A percentile compares a stretch with the other conserved stretches of the same genome.
Evolutionary conservation across 2,113 vertebrate species (phyloP).

Genomic region (Oceanodroma tethys): DNA sequence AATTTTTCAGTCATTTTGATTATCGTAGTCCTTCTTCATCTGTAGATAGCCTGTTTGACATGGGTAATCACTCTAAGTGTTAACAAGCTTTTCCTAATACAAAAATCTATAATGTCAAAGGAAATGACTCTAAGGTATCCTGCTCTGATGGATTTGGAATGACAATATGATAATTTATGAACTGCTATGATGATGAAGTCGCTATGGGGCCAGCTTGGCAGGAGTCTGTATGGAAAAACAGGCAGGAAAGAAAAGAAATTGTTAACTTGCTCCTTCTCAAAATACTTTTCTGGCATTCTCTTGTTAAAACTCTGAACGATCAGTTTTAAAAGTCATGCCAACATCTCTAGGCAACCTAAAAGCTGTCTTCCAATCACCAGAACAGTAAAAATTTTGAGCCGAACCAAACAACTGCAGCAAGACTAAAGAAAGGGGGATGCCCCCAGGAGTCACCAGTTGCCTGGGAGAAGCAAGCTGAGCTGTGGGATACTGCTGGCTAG

Average conservation of each 20-base stretch:
- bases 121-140: not conserved
- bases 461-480: not conserved
- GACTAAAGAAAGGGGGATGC: rapidly evolving
- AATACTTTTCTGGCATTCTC: not conserved
- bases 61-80: not conserved
- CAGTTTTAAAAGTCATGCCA: not conserved
- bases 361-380: not conserved
- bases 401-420: not conserved
- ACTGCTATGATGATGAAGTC: not conserved
- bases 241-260: not conserved
- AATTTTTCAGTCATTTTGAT: not conserved
- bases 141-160: not conserved
- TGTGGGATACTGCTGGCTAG: not conserved
- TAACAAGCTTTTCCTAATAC: not conserved
- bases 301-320: not conserved
- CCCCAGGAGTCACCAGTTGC: too few relatives aligned
- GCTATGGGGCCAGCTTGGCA: not conserved
- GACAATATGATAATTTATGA: not conserved
- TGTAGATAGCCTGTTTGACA: not conserved
- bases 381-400: not conserved
- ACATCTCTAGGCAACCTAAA: not conserved
- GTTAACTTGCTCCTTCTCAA: not conserved
- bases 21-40: not conserved
- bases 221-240: not conserved
- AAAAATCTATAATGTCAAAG: not conserved